These are phyloP conservation scores for Halocynthia roretzi DNA, from an alignment of 23 tunicate genomes.

Conservation along the genomic window DNA sequence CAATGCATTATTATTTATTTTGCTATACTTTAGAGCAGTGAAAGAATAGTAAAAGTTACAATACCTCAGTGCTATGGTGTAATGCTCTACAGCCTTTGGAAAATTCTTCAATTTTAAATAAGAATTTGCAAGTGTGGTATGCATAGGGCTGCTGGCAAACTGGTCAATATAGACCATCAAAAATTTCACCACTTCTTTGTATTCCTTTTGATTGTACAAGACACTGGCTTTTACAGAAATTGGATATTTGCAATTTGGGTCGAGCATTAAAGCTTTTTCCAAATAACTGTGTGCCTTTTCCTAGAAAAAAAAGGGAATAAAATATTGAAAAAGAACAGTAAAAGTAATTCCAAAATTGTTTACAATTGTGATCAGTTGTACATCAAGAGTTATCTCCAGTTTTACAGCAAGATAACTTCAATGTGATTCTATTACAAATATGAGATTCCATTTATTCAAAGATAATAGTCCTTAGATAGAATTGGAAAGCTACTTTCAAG, in stretches of 20 bases:
- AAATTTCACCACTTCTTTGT: conserved; percentile 50
- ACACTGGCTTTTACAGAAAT: conserved; percentile 37
- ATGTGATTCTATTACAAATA: too few relatives aligned
- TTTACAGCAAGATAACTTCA: not conserved
- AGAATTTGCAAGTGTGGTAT: conserved; percentile 55
- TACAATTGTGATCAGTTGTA: not conserved
- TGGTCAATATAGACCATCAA: conserved; percentile 26
- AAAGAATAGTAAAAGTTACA: too few relatives aligned
- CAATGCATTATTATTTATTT: too few relatives aligned
- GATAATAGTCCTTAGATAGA: too few relatives aligned
- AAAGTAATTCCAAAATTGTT: not conserved
- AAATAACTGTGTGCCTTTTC: conserved; percentile 50
- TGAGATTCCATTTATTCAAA: too few relatives aligned
- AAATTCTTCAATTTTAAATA: conserved; percentile 33
- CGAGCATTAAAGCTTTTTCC: conserved; percentile 48
- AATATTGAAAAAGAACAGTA: not conserved
- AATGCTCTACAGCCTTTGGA: conserved; percentile 75
- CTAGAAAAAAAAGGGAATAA: conserved; percentile 4
- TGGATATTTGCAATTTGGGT: conserved; percentile 59
- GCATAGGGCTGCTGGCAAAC: conserved; percentile 53
- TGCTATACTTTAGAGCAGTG: too few relatives aligned
- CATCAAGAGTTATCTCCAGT: not conserved
- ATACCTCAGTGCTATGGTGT: conserved; percentile 57
- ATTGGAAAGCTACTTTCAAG: too few relatives aligned
- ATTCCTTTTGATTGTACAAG: conserved; percentile 30